Percentiles rank a stretch among this genome's conserved stretches.
Evolutionary conservation across 2,113 vertebrate species (phyloP).

Genomic region (human (Homo sapiens)): DNA sequence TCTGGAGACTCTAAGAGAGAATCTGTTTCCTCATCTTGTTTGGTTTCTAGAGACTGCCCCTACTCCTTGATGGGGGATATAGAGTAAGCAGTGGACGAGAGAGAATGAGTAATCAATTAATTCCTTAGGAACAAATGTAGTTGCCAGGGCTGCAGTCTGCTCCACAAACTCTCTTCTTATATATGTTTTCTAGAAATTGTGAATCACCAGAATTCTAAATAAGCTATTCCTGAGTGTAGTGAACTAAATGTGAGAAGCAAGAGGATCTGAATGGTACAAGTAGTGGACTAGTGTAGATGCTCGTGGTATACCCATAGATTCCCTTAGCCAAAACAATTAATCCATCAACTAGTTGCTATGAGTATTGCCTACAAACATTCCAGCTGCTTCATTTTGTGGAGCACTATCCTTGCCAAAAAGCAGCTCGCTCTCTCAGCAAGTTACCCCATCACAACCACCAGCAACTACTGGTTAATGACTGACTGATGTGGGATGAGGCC

Average conservation of each 20-base stretch:
- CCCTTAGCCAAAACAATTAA: neutral
- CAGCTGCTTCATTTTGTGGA: neutral
- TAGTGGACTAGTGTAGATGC: neutral
- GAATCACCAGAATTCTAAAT: neutral
- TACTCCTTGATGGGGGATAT: neutral
- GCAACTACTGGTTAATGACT: neutral
- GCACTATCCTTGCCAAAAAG: neutral
- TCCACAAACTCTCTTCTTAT: neutral
- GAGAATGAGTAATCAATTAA: neutral
- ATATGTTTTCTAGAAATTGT: neutral
- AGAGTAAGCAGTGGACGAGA: neutral
- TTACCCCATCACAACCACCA: neutral
- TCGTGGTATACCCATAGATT: neutral
- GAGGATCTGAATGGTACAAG: neutral
- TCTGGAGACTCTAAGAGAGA: neutral
- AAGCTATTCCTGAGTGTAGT: neutral
- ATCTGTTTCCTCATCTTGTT: neutral
- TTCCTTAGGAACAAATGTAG: neutral
- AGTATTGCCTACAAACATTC: neutral
- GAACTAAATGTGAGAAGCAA: neutral
- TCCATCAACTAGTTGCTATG: neutral
- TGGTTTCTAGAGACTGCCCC: neutral
- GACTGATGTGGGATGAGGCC: neutral
- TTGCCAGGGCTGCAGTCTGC: accelerated
- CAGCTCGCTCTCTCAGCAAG: neutral